A percentile compares a stretch with the other conserved stretches of the same genome.
phyloP scores from a whole-genome alignment of 1,140 invertebrate genomes.

The Brevipalpus yothersi region DNA sequence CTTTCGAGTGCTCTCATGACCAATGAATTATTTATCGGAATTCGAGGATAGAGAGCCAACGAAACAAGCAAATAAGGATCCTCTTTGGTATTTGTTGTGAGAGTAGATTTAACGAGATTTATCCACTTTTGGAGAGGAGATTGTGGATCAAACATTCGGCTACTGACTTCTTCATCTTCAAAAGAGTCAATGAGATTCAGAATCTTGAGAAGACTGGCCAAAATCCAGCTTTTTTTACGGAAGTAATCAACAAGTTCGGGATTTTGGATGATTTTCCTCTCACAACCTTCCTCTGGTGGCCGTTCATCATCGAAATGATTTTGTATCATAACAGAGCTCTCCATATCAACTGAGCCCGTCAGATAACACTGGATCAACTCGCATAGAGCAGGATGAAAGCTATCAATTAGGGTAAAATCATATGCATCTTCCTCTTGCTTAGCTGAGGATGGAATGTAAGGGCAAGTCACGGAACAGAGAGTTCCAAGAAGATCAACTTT shows the following conservation, averaged over 20 bases:
- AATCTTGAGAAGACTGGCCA: slow-evolving; percentile 3
- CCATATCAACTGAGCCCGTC: neutral
- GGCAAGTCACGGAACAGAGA: slow-evolving; percentile 6
- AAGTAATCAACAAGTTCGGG: slow-evolving; percentile 7
- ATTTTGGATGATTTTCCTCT: neutral
- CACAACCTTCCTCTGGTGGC: neutral
- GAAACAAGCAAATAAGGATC: neutral
- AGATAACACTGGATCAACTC: slow-evolving; percentile 6
- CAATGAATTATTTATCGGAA: neutral
- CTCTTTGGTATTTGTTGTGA: neutral
- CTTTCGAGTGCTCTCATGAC: slow-evolving; percentile 6
- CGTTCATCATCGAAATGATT: slow-evolving; percentile 6
- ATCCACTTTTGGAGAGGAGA: slow-evolving; percentile 6
- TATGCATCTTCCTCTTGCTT: neutral
- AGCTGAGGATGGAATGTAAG: slow-evolving; percentile 2
- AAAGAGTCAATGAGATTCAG: neutral
- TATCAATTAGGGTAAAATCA: slow-evolving; percentile 3
- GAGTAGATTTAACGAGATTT: neutral
- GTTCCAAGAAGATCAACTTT: slow-evolving; percentile 8
- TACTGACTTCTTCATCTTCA: neutral
- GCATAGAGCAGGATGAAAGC: slow-evolving; percentile 2
- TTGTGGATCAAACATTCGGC: neutral
- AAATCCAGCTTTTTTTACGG: slow-evolving; percentile 2
- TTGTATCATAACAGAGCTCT: neutral
- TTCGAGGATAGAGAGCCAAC: slow-evolving; percentile 4